Percentiles rank a stretch among this genome's conserved stretches.
Evolutionary conservation across 2,113 vertebrate species (phyloP).

Genomic region (Apodemus speciosus): DNA sequence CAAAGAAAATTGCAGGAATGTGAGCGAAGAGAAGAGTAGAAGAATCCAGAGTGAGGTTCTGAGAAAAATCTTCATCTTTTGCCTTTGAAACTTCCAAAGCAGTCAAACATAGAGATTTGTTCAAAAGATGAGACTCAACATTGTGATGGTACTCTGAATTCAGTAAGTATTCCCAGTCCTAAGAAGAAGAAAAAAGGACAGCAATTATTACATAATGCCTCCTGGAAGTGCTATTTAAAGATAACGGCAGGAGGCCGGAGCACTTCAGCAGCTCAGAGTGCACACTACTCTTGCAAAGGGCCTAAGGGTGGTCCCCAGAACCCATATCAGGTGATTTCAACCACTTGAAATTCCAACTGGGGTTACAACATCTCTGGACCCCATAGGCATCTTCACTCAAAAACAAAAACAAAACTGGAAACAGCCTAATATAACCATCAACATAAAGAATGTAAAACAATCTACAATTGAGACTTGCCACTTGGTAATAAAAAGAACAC

Average conservation of each 20-base stretch:
- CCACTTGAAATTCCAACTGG: not conserved
- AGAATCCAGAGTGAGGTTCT: constrained; percentile 90
- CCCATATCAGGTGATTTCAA: not conserved
- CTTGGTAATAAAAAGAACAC: not conserved
- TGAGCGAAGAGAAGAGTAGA: constrained; percentile 94
- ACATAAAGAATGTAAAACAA: not conserved
- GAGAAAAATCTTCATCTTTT: constrained; percentile 82
- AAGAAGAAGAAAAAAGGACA: constrained; percentile 37
- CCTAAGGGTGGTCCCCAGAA: not conserved
- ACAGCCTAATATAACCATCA: not conserved
- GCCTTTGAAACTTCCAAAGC: constrained; percentile 74
- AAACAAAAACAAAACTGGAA: not conserved
- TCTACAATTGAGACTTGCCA: not conserved
- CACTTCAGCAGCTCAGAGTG: too few relatives aligned
- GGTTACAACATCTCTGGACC: not conserved
- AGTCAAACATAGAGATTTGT: constrained; percentile 85
- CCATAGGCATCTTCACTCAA: not conserved
- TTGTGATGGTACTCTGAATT: constrained; percentile 94
- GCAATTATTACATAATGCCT: not conserved
- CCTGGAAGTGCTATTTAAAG: constrained; percentile 27
- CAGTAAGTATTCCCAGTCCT: constrained; percentile 97
- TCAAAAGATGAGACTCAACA: constrained; percentile 87
- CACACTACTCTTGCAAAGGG: not conserved
- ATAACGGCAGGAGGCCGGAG: not conserved
- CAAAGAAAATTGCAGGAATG: constrained; percentile 95